These are phyloP conservation scores for Amyelois transitella DNA, from an alignment of 1,140 invertebrate genomes.

Conservation along the genomic window DNA sequence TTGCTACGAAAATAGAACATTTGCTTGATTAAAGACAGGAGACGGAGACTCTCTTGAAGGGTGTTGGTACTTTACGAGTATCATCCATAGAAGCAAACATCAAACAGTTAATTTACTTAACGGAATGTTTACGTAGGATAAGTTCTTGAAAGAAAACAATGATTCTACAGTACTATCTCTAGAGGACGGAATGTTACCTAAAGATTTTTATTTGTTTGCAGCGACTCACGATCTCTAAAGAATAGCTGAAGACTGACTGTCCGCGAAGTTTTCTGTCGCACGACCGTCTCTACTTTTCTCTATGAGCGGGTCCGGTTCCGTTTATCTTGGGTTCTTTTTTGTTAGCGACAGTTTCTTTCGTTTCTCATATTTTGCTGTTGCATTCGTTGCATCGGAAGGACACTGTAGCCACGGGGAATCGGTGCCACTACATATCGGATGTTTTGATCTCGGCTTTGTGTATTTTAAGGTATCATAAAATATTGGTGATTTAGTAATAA, in stretches of 20 bases:
- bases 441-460: constrained; percentile 12
- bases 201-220: constrained; percentile 31
- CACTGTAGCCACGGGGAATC: constrained; percentile 5
- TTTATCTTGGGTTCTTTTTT: constrained; percentile 63
- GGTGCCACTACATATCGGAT: constrained; percentile 5
- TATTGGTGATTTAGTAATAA: background rate
- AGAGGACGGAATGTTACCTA: constrained; percentile 8
- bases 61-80: constrained; percentile 20
- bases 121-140: background rate
- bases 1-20: constrained; percentile 49
- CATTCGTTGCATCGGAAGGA: constrained; percentile 41
- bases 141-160: constrained; percentile 6
- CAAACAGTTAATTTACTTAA: constrained; percentile 14
- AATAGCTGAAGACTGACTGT: constrained; percentile 45
- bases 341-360: constrained; percentile 47
- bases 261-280: constrained; percentile 60
- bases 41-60: constrained; percentile 27
- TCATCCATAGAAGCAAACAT: constrained; percentile 16
- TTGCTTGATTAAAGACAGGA: constrained; percentile 50
- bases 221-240: constrained; percentile 42
- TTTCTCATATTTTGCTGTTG: constrained; percentile 55
- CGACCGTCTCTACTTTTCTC: constrained; percentile 59
- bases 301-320: constrained; percentile 63
- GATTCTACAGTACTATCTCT: background rate
- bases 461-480: background rate